Evolutionary conservation across 2,888 invertebrate species (phyloP).

Genomic region (Spilosoma lubricipeda): DNA sequence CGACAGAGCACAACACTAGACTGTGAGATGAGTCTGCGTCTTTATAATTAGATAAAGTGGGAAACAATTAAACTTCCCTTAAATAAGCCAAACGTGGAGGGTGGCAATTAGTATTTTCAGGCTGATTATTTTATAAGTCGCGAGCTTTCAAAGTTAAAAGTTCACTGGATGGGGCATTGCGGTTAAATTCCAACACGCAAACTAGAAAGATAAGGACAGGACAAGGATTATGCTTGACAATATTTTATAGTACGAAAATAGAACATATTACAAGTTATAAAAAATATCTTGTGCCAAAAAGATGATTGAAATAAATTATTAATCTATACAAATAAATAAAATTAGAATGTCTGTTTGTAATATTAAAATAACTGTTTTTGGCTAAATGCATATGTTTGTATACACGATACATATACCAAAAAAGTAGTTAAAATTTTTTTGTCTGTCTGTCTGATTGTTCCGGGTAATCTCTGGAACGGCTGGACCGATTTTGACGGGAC

Average conservation of each 20-base stretch:
- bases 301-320: neutral
- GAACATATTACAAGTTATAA: neutral
- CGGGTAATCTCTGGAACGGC: too few species aligned
- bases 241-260: neutral
- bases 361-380: too few species aligned
- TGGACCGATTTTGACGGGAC: too few species aligned
- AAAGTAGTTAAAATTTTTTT: too few species aligned
- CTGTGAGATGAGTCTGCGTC: constrained; percentile 71
- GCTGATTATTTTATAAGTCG: constrained; percentile 80
- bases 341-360: too few species aligned
- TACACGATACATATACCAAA: too few species aligned
- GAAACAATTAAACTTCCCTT: constrained; percentile 84
- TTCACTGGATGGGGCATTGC: constrained; percentile 31
- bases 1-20: constrained; percentile 45
- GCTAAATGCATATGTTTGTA: too few species aligned
- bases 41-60: constrained; percentile 84
- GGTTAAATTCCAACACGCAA: neutral
- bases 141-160: constrained; percentile 23
- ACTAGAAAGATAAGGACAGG: neutral
- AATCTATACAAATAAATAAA: too few species aligned
- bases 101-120: constrained; percentile 80
- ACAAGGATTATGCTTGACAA: neutral
- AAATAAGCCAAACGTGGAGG: constrained; percentile 81
- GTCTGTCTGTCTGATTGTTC: too few species aligned
- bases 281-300: neutral